Percentiles rank a stretch among this genome's conserved stretches.
phyloP scores from a whole-genome alignment of 2,113 vertebrate species.

The Notiomystis cincta region DNA sequence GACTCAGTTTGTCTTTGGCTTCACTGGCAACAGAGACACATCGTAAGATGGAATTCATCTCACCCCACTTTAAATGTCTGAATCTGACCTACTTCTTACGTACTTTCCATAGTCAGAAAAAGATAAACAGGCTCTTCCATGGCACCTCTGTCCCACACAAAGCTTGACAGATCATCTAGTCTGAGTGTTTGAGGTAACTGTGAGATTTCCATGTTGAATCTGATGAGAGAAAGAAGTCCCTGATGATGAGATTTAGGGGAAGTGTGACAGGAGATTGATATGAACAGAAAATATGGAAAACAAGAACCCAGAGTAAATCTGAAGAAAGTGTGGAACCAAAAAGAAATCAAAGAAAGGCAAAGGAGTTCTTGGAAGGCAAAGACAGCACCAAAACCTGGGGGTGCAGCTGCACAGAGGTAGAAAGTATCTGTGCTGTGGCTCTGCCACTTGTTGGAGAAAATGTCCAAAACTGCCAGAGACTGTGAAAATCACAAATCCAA shows the following conservation, averaged over 20 bases:
- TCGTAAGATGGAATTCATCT: background rate
- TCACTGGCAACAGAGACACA: background rate
- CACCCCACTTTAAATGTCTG: background rate
- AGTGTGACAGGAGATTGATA: background rate
- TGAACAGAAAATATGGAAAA: background rate
- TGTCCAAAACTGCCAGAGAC: background rate
- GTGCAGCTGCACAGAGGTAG: background rate
- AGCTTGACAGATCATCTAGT: background rate
- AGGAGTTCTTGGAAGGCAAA: background rate
- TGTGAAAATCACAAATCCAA: background rate
- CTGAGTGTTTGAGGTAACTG: background rate
- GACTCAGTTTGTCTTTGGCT: background rate
- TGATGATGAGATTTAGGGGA: background rate
- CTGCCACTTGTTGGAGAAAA: background rate
- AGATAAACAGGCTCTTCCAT: background rate
- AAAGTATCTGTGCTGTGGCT: background rate
- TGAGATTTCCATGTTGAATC: background rate
- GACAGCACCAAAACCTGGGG: background rate
- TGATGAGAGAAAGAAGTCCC: background rate
- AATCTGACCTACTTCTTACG: background rate
- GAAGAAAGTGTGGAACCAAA: background rate
- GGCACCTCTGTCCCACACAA: background rate
- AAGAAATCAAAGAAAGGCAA: background rate
- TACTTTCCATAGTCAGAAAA: background rate
- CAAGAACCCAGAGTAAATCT: background rate